A percentile compares a stretch with the other conserved stretches of the same genome.
Evolutionary conservation across 2,113 vertebrate genomes (phyloP).

Genomic region (Dromaius novaehollandiae): DNA sequence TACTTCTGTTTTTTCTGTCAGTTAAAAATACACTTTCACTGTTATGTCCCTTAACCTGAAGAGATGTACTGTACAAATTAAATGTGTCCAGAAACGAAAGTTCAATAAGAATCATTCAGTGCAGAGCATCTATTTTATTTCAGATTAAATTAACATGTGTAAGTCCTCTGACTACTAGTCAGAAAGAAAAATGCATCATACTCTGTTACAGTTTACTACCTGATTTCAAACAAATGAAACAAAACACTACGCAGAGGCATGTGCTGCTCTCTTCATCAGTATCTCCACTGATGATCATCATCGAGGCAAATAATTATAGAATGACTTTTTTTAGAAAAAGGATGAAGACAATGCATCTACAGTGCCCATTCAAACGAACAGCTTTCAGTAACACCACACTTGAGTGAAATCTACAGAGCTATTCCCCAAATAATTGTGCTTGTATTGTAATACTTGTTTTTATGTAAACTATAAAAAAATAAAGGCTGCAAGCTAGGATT

Average conservation of each 20-base stretch:
- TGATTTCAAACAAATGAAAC: slow-evolving; percentile 24
- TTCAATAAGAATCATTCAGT: not conserved
- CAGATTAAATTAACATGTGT: not conserved
- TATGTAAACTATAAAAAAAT: not conserved
- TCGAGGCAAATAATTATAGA: not conserved
- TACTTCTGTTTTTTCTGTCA: not conserved
- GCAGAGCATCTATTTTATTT: not conserved
- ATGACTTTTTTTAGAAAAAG: not conserved
- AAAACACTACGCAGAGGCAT: not conserved
- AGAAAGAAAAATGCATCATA: not conserved
- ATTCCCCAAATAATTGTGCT: not conserved
- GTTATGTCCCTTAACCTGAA: not conserved
- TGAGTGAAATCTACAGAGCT: not conserved
- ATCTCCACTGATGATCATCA: not conserved
- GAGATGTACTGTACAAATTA: not conserved
- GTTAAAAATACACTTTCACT: not conserved
- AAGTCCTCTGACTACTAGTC: not conserved
- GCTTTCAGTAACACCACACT: not conserved
- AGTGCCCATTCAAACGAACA: not conserved
- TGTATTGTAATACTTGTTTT: not conserved
- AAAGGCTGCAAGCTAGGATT: slow-evolving; percentile 18
- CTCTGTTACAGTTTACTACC: not conserved
- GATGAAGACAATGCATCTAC: not conserved
- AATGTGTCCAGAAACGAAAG: not conserved
- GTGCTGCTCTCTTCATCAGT: not conserved